Base-by-base conservation (phyloP, 2,113 vertebrate species). In the Pterocles burchelli region DNA sequence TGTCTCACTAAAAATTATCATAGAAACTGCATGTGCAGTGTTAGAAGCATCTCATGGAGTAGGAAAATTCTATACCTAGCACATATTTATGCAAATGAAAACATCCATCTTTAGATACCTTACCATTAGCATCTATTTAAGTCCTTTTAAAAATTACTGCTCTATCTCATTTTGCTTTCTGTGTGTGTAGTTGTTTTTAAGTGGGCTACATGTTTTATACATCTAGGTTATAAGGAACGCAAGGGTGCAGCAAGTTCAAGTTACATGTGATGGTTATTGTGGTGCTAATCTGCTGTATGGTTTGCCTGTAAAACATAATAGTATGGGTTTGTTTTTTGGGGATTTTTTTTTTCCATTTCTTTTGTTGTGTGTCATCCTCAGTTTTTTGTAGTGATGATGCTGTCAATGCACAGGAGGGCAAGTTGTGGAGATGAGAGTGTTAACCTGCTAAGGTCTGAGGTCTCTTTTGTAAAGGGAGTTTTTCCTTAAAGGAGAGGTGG, bases 61-160 rank as follows among this genome's bases (percentile, higher is more conserved):
- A 76, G 61, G 68, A 66, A 65, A 86, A 84, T 84, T 80, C 59
- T 51, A 19, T 48, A 38, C 54, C 22, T 88, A 67, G 51, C 28
- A 38, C 34, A 33, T 85, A 71, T 63, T 65, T 83, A 90, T 93
- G 84, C 86, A 88, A 94, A 85, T 93, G 17, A 61, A 89, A 89
- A 43, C 82, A 93, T 73, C 83, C 72, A 58, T 89, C 58, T 81
- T 75, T 59, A 80, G 78, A 8, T 81, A 65, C 63, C 55, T 73
- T 78, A 31, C 17, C 48, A 54, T 96, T 95, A 79, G 62, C 81
- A 80, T 92, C 21, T 54, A 88, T 89, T 90, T 76, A 87, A 78
- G 4, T 38, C 36, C 49, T 70, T 94, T 88, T 58, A 74, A 86
- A 91, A 92, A 90, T 62, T 54, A 38, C 58, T 77, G 24, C 43